Base-by-base conservation (phyloP, 2,888 invertebrate genomes). In the Molorchus minor region DNA sequence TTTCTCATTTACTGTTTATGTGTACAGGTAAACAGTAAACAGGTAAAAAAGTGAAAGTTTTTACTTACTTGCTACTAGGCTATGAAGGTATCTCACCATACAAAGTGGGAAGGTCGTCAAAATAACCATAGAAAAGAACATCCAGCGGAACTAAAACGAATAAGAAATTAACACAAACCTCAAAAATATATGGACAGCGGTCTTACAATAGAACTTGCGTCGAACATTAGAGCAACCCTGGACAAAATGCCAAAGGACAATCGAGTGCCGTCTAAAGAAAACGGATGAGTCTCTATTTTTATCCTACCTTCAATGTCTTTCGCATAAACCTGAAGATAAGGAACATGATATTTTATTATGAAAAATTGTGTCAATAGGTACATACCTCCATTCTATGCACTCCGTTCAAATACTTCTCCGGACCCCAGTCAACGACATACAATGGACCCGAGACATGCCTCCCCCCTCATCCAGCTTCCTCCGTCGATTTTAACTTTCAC, bases 201-300 rank as follows among this genome's bases (percentile, higher is more conserved):
- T n/a, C 90, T 86, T 84, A 94, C 93, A 75, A 92, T 82, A 69
- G 82, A 81, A 67, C 87, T 88, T 45, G 90, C 87, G 77, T 92
- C 87, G 44, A 88, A 82, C 92, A 93, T 93, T 1, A 96, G 84
- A 43, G 90, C 82, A 60, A 94, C 81, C 77, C 91, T 85, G 5
- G 92, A 85, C 61, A 87, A 76, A 41, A 93, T 71, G 62, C 85
- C 84, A 80, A 92, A 93, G 45, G 84, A 82, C 45, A 89, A 77
- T 67, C 82, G 79, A 17, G 88, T 86, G 2, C 89, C 90, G 80
- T 94, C 93, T 57, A 94, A 77, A 10, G 93, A 87, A 82, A 95
- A 95, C 43, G 86, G 85, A 75, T 94, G 92, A n/a, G 81, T 81
- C 46, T 87, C 73, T 60, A 76, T 72, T 61, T 83, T 83, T 68